Base-by-base conservation (phyloP, 2,888 invertebrate genomes). In the Mantis religiosa region DNA sequence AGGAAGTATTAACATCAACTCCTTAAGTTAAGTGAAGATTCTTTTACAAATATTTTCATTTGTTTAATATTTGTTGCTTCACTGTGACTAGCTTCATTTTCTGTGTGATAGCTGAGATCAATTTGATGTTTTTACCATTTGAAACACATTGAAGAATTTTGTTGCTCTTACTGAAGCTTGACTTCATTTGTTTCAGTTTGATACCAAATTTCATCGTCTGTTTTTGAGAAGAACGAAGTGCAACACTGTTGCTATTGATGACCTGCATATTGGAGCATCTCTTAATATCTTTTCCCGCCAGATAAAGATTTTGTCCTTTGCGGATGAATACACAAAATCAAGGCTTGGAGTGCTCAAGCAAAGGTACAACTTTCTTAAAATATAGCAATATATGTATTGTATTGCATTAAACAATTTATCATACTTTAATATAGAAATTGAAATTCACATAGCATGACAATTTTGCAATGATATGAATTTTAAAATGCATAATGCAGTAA, bases 251-350 rank as follows among this genome's bases (percentile, higher is more conserved):
- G 93, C 94, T 4, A 92, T 95, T 83, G 95, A 95, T 83, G 96
- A 95, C 92, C 95, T 97, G 92, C 97, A 96, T 92, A 94, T 97
- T 87, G 97, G 97, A 0, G 95, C 96, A 89, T 95, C 95, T 83
- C 93, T 97, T 4, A 95, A 95, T 90, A 95, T 97, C 91, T 96
- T 97, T 91, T 97, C 97, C 0, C 94, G 97, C 54, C 95, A 96
- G 90, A 95, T 97, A 71, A 96, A 96, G 93, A 95, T 97, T 82
- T 94, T 95, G 6, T 96, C 96, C 92, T 97, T 96, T 92, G 97
- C 95, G 0, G 96, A 97, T 92, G 95, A 95, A 90, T 93, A 94
- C 82, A 97, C 97, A 0, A 95, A 94, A 92, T 95, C 94, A 84
- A 95, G 95, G 92, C 93, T 97, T 87, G 94, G 95, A 20, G 94